Evolutionary conservation across 92 coral and sea anemone species (phyloP).

Genomic region (Epizoanthus rinbou): DNA sequence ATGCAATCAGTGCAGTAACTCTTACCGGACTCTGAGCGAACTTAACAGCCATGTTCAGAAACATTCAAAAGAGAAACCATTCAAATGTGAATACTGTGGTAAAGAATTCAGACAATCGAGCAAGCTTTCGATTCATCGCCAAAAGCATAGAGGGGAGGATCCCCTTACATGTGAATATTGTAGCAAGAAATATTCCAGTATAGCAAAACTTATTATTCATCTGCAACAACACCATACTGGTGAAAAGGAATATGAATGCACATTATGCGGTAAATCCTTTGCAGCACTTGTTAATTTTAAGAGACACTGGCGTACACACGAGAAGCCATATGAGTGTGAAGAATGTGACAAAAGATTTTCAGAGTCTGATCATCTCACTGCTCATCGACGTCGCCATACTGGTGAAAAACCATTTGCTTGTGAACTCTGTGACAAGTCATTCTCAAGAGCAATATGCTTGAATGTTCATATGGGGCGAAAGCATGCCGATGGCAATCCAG

Average conservation of each 20-base stretch:
- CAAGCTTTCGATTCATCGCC: constrained; percentile 20
- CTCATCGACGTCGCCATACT: constrained; percentile 21
- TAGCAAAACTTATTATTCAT: not conserved
- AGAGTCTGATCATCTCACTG: constrained; percentile 17
- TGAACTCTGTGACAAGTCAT: constrained; percentile 31
- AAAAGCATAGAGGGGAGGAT: not conserved
- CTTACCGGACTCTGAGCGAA: not conserved
- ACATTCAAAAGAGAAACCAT: constrained; percentile 11
- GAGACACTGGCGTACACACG: constrained; percentile 15
- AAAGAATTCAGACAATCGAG: not conserved
- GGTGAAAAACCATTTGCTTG: constrained; percentile 3
- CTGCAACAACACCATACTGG: constrained; percentile 3
- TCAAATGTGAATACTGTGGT: constrained; percentile 12
- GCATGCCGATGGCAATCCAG: not conserved
- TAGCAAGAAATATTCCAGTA: not conserved
- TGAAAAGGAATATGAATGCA: not conserved
- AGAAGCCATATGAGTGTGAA: constrained; percentile 27
- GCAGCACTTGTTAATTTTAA: not conserved
- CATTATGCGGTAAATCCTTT: not conserved
- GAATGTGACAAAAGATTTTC: constrained; percentile 33
- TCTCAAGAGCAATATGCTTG: not conserved
- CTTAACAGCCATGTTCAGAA: not conserved
- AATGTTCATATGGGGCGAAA: constrained; percentile 1
- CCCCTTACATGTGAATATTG: constrained; percentile 8
- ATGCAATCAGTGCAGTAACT: constrained; percentile 2